Conservation (phyloP, 2,113 vertebrate species). For the Passer montanus region DNA sequence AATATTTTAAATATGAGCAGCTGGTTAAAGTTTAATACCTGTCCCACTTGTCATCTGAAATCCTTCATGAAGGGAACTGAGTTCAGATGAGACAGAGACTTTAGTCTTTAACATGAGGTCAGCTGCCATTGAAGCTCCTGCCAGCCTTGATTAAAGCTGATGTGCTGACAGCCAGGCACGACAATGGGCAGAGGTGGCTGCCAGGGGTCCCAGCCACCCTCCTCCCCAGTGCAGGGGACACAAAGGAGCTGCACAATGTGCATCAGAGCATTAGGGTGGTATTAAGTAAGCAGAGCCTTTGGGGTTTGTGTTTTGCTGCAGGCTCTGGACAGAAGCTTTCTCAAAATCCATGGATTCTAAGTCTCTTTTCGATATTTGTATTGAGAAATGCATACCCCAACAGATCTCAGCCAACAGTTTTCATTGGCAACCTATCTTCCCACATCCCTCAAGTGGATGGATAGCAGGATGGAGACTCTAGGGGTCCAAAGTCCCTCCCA, state of each 20-base stretch:
- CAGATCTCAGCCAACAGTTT: background rate
- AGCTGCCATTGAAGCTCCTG: background rate
- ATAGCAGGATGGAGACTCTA: background rate
- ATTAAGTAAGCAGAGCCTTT: background rate
- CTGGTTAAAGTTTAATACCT: constrained; percentile 30
- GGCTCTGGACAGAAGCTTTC: background rate
- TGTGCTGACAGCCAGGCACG: background rate
- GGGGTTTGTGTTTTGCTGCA: background rate
- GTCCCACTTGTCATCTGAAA: constrained; percentile 15
- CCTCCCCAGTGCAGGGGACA: background rate
- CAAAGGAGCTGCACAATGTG: background rate
- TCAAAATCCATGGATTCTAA: background rate
- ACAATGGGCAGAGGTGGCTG: background rate
- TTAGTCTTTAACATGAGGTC: background rate
- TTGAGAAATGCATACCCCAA: background rate
- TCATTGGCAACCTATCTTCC: background rate
- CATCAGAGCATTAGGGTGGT: background rate
- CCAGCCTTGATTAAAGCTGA: background rate
- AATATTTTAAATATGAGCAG: constrained; percentile 11
- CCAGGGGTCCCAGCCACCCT: background rate
- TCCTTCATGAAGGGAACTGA: background rate
- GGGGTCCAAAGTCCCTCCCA: background rate
- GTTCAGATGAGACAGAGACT: background rate
- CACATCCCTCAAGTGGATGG: background rate
- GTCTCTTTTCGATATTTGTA: background rate